Conservation (phyloP, 2,888 invertebrate species). For the Tetragonula carbonaria region DNA sequence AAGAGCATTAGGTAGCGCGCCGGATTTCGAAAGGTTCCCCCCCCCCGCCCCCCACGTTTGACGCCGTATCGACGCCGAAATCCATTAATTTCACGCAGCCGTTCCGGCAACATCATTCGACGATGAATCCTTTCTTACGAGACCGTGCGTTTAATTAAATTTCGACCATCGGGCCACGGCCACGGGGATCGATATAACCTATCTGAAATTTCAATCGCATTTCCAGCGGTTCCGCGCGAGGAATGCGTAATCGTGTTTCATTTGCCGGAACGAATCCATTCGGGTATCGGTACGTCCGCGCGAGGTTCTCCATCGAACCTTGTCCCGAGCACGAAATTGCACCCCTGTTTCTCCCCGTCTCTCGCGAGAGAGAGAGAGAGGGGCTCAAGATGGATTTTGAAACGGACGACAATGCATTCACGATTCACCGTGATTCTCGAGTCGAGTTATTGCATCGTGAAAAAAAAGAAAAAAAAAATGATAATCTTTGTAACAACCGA, state of each 20-base stretch:
- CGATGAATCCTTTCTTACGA: constrained; percentile 16
- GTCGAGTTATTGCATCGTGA: not conserved
- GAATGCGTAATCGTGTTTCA: constrained; percentile 33
- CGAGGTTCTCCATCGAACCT: no score
- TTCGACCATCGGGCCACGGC: not conserved
- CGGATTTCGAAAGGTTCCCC: not conserved
- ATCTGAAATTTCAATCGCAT: constrained; percentile 42
- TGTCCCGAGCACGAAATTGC: not conserved
- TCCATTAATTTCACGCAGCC: constrained; percentile 17
- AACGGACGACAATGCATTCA: not conserved
- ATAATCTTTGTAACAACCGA: not conserved
- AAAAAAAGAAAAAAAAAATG: not conserved
- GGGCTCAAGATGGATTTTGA: not conserved
- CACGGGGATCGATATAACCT: constrained; percentile 11
- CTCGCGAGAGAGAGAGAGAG: not conserved
- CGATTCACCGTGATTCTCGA: not conserved
- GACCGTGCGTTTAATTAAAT: constrained; percentile 29
- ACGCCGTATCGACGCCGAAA: not conserved
- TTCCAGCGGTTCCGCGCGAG: constrained; percentile 10
- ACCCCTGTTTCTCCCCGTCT: not conserved
- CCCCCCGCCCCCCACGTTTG: not conserved
- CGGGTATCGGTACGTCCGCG: not conserved
- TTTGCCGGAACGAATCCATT: constrained; percentile 19
- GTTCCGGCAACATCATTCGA: constrained; percentile 5
- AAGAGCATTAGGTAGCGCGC: not conserved